These are phyloP conservation scores for Cyrtonyx montezumae DNA, from an alignment of 2,113 vertebrate genomes.

Conservation along the genomic window DNA sequence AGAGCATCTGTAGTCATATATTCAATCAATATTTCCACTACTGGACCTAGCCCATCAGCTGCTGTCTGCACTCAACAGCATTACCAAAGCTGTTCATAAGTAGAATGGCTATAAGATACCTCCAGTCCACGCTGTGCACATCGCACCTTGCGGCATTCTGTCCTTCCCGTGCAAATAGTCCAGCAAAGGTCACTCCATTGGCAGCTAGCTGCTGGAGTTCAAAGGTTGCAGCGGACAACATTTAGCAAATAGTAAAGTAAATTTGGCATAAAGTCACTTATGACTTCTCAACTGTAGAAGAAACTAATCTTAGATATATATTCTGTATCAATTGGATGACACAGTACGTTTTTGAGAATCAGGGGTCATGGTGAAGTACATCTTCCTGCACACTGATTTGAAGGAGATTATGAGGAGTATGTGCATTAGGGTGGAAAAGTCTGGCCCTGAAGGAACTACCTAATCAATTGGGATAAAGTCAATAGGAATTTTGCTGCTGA, in stretches of 20 bases:
- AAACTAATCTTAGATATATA: background rate
- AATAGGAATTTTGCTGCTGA: background rate
- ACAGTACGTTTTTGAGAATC: background rate
- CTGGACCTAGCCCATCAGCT: background rate
- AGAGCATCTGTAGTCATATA: accelerated
- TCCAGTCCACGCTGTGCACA: background rate
- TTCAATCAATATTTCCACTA: background rate
- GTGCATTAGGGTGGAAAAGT: background rate
- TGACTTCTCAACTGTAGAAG: slow-evolving; percentile 11
- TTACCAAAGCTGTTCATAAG: background rate
- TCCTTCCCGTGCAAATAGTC: background rate
- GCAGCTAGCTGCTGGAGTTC: background rate
- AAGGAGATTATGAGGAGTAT: background rate
- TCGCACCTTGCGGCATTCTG: background rate
- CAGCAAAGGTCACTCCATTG: background rate
- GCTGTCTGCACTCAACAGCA: background rate
- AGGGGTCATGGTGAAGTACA: background rate
- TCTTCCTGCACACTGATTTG: background rate
- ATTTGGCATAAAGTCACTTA: slow-evolving; percentile 40
- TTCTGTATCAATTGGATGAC: background rate
- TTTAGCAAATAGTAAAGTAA: slow-evolving; percentile 39
- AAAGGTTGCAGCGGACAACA: background rate
- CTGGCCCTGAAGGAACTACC: slow-evolving; percentile 7
- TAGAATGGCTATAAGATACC: background rate
- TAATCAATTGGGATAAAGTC: slow-evolving; percentile 22